These are phyloP conservation scores for Brachystomella parvula DNA, from an alignment of 1,140 invertebrate genomes.

Conservation along the genomic window DNA sequence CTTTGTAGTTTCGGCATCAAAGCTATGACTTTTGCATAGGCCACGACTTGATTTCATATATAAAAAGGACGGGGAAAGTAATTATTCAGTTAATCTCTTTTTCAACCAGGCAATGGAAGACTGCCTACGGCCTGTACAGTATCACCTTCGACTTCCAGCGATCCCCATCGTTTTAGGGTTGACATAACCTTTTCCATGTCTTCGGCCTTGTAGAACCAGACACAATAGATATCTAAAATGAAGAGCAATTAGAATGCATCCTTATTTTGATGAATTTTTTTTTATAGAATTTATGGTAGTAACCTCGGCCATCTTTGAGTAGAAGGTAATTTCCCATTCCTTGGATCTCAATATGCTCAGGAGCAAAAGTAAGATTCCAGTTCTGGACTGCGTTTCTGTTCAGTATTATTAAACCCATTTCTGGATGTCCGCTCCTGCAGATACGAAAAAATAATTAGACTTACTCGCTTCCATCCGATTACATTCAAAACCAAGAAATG, in stretches of 20 bases:
- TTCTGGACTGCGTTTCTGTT: background rate
- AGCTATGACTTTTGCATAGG: too few relatives aligned
- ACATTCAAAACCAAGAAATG: background rate
- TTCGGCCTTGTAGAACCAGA: background rate
- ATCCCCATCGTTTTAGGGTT: too few relatives aligned
- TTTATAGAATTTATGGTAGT: background rate
- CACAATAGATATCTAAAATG: background rate
- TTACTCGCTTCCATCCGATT: too few relatives aligned
- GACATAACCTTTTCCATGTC: too few relatives aligned
- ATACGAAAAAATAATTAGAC: background rate
- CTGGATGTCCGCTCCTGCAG: background rate
- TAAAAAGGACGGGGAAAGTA: too few relatives aligned
- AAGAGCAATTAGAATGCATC: background rate
- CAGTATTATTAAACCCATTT: background rate
- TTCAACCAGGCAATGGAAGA: too few relatives aligned
- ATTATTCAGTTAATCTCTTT: too few relatives aligned
- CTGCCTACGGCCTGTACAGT: too few relatives aligned
- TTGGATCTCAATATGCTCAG: background rate
- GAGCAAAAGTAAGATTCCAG: background rate
- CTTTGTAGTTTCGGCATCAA: too few relatives aligned
- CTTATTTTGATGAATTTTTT: background rate
- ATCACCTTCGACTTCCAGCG: too few relatives aligned
- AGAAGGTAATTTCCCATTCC: background rate
- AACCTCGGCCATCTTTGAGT: background rate
- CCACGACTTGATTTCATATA: too few relatives aligned